phyloP scores from a whole-genome alignment of 2,888 invertebrate genomes.

The Agelastica alni region DNA sequence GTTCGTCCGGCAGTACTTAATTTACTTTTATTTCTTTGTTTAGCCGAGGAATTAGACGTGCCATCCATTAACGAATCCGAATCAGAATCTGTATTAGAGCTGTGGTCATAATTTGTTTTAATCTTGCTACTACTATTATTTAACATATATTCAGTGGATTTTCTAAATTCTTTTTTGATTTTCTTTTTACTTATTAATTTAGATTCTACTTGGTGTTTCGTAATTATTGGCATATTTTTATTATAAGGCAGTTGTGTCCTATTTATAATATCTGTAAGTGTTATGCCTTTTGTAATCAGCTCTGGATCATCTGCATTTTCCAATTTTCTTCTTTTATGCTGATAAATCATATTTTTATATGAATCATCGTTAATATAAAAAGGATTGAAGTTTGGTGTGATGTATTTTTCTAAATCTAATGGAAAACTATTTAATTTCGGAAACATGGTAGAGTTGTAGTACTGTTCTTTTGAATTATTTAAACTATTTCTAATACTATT shows the following conservation, averaged over 20 bases:
- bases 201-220: slow-evolving; percentile 42
- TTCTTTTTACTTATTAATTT: slow-evolving; percentile 43
- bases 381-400: slow-evolving; percentile 54
- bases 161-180: slow-evolving; percentile 40
- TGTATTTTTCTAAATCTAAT: slow-evolving; percentile 54
- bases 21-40: slow-evolving; percentile 30
- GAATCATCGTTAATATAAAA: slow-evolving; percentile 66
- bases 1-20: slow-evolving; percentile 16
- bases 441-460: slow-evolving; percentile 58
- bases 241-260: slow-evolving; percentile 56
- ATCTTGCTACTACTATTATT: slow-evolving; percentile 19
- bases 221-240: slow-evolving; percentile 46
- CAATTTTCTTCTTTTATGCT: slow-evolving; percentile 72
- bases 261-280: slow-evolving; percentile 70
- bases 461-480: slow-evolving; percentile 51
- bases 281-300: slow-evolving; percentile 74
- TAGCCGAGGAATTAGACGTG: slow-evolving; percentile 32
- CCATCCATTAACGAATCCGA: slow-evolving; percentile 45
- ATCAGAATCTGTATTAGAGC: slow-evolving; percentile 53
- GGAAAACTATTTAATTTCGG: slow-evolving; percentile 38
- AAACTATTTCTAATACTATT: slow-evolving; percentile 54
- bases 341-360: slow-evolving; percentile 69
- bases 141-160: slow-evolving; percentile 30
- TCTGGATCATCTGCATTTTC: slow-evolving; percentile 76
- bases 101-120: slow-evolving; percentile 31